Percentiles rank a stretch among this genome's conserved stretches.
Evolutionary conservation across 2,797 vertebrate species (phyloP).

Genomic region (Calcarius lapponicus): DNA sequence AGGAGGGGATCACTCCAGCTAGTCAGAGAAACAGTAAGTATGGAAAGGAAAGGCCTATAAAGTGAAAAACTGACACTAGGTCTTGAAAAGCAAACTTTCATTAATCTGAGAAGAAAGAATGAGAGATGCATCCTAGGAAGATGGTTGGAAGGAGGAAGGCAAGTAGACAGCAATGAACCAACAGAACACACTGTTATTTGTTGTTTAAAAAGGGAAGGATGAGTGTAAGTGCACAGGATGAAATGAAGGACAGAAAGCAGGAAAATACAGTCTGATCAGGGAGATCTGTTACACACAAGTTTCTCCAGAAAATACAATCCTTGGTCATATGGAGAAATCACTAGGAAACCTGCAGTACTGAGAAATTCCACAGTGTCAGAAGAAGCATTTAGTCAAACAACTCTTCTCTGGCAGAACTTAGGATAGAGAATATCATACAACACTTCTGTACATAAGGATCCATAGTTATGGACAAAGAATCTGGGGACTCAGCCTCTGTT

Average conservation of each 20-base stretch:
- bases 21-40: neutral
- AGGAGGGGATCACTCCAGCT: neutral
- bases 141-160: neutral
- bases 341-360: neutral
- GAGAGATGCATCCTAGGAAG: neutral
- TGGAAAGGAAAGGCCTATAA: neutral
- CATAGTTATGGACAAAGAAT: neutral
- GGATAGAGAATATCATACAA: neutral
- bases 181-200: neutral
- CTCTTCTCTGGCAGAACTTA: neutral
- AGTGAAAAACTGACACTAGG: neutral
- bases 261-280: neutral
- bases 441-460: neutral
- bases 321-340: neutral
- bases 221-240: neutral
- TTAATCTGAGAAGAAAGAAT: neutral
- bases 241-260: neutral
- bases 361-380: neutral
- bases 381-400: neutral
- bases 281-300: neutral
- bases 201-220: neutral
- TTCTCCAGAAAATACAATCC: neutral
- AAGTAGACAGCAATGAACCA: neutral
- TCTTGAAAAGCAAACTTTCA: neutral
- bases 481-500: neutral